A percentile compares a stretch with the other conserved stretches of the same genome.
Evolutionary conservation across 2,797 vertebrate species (phyloP).

Genomic region (Antrozous pallidus): DNA sequence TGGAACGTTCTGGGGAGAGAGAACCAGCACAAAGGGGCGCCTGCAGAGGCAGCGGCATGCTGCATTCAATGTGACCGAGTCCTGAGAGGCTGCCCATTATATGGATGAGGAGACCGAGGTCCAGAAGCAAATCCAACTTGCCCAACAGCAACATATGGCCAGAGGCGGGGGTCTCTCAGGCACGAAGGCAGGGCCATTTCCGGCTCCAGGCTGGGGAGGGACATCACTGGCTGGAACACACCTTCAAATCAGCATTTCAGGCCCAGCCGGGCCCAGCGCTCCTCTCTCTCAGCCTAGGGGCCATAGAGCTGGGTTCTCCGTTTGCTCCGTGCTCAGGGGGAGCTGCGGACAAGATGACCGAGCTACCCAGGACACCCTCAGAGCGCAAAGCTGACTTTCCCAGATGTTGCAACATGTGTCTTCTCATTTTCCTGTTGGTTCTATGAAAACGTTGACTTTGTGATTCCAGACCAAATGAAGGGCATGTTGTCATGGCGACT

Average conservation of each 20-base stretch:
- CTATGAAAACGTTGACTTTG: constrained; percentile 46
- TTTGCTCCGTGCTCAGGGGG: neutral
- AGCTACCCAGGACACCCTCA: neutral
- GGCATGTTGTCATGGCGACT: neutral
- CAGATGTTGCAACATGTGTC: neutral
- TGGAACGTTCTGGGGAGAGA: neutral
- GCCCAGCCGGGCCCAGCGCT: accelerated
- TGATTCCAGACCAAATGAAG: neutral
- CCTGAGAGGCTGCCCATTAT: neutral
- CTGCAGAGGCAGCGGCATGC: accelerated
- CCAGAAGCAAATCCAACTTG: neutral
- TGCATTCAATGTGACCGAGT: too few relatives aligned
- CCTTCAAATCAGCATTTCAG: accelerated
- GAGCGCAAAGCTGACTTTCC: neutral
- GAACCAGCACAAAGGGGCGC: neutral
- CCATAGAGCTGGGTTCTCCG: neutral
- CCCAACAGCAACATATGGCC: neutral
- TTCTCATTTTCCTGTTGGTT: constrained; percentile 40
- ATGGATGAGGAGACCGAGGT: neutral
- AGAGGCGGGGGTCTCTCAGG: neutral
- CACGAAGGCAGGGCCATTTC: neutral
- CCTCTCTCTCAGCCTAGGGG: accelerated
- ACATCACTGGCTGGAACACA: neutral
- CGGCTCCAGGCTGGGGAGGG: neutral
- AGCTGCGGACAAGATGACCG: too few relatives aligned